Base-by-base conservation (phyloP, 2,797 vertebrate genomes). In the Botia kubotai region DNA sequence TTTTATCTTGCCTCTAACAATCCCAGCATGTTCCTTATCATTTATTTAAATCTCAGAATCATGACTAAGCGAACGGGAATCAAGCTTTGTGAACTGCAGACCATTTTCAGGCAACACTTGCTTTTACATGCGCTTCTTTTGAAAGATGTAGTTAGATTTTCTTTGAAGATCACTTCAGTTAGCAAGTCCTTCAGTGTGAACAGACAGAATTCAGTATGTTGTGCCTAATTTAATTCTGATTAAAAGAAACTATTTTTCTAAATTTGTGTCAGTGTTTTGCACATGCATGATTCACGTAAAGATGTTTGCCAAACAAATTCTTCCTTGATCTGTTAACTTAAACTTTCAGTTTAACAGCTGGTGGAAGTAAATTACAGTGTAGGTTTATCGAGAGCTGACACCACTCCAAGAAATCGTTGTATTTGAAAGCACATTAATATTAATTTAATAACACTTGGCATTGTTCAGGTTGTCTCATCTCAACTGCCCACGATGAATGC, bases 41-140 rank as follows among this genome's bases (percentile, higher is more conserved):
- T 60, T 70, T 70, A 70, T 78, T 78, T 36, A 50, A 17, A 69
- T 19, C 36, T 19, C 19, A 39, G 50, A 58, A n/a, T 26, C 52
- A 58, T 16, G 68, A 62, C 62, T 12, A 17, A 50, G 36, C 19
- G 14, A 60, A 23, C 8, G 11, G 19, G 19, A 46, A 29, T 69
- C 21, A 1, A 77, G 21, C 53, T 58, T 58, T 26, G 6, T 46
- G 60, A 0, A 33, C 60, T 33, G 14, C 21, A 26, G 67, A 43
- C 2, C 36, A 3, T 39, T 39, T 23, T 53, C 43, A 50, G 10
- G 11, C 8, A 75, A 36, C 5, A 2, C 4, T 6, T 67, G 4
- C 5, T 39, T 39, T 46, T 11, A 11, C 10, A 46, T 10, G 43
- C 43, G 2, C 11, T 8, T 46, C 12, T 6, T 68, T 8, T 23